Conservation (phyloP, 2,888 invertebrate genomes). For the Ptychoptera albimana region DNA sequence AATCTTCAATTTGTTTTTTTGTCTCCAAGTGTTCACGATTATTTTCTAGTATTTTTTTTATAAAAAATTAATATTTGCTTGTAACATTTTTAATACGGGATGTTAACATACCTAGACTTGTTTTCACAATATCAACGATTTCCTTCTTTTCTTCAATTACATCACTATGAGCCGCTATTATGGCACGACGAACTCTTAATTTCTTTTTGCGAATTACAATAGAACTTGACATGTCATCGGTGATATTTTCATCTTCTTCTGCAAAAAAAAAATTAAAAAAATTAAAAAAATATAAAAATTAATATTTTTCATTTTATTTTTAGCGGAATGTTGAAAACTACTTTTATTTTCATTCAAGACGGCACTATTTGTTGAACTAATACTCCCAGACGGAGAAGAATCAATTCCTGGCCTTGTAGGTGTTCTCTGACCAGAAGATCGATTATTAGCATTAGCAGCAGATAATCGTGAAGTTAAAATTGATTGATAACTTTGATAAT, state of each 20-base stretch:
- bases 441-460: not conserved
- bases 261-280: not conserved
- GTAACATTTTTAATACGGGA: not conserved
- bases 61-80: too few species aligned
- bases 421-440: constrained; percentile 6
- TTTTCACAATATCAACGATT: constrained; percentile 10
- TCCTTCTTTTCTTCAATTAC: constrained; percentile 20
- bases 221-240: constrained; percentile 4
- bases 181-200: constrained; percentile 27
- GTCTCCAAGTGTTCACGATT: constrained; percentile 37
- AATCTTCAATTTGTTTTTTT: constrained; percentile 39
- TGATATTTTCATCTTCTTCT: constrained; percentile 6
- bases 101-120: constrained; percentile 1
- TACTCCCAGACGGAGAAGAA: constrained; percentile 23
- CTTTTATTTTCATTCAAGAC: constrained; percentile 7
- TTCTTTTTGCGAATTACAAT: constrained; percentile 15
- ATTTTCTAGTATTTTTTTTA: constrained; percentile 12
- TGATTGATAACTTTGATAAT: constrained; percentile 19
- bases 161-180: constrained; percentile 30
- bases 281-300: not conserved
- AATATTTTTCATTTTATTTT: too few species aligned
- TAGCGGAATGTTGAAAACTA: too few species aligned
- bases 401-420: constrained; percentile 7
- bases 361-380: constrained; percentile 19
- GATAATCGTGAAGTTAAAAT: constrained; percentile 5